Evolutionary conservation across 1,140 invertebrate species (phyloP).

Genomic region (Drosophila navojoa): DNA sequence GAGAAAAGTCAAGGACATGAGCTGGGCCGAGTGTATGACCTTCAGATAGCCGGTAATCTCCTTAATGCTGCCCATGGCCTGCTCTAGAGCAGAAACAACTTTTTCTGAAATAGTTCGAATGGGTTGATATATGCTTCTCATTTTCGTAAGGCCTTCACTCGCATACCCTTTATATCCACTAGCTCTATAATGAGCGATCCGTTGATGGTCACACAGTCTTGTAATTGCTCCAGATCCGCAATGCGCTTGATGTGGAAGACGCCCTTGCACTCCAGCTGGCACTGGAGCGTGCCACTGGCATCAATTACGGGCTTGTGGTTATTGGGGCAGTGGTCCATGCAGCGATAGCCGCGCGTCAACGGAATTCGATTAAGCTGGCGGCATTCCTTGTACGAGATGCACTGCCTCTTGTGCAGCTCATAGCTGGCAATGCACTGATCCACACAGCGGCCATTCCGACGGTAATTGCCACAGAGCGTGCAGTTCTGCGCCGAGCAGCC

Average conservation of each 20-base stretch:
- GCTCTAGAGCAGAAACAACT: conserved; percentile 85
- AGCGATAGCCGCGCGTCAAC: conserved; percentile 44
- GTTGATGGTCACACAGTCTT: conserved; percentile 66
- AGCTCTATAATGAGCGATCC: conserved; percentile 74
- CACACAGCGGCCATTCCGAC: conserved; percentile 39
- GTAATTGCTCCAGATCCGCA: conserved; percentile 45
- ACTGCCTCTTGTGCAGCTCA: conserved; percentile 53
- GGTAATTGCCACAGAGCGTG: conserved; percentile 55
- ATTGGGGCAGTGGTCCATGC: conserved; percentile 59
- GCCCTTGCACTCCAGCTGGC: conserved; percentile 61
- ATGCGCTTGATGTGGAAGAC: conserved; percentile 50
- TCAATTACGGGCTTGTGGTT: conserved; percentile 50
- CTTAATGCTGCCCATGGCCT: conserved; percentile 89
- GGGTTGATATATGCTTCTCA: neutral
- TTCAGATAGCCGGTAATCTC: conserved; percentile 92
- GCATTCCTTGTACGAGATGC: conserved; percentile 57
- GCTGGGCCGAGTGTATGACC: conserved; percentile 89
- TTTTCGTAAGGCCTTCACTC: too few relatives aligned
- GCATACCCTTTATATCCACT: conserved; percentile 62
- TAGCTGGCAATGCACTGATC: conserved; percentile 61
- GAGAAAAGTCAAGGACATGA: conserved; percentile 92
- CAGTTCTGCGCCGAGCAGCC: conserved; percentile 59
- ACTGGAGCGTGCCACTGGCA: conserved; percentile 33
- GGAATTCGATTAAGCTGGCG: conserved; percentile 54
- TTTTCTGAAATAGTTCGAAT: conserved; percentile 47